A percentile compares a stretch with the other conserved stretches of the same genome.
Evolutionary conservation across 2,888 invertebrate genomes (phyloP).

Genomic region (Agriopis aurantiaria): DNA sequence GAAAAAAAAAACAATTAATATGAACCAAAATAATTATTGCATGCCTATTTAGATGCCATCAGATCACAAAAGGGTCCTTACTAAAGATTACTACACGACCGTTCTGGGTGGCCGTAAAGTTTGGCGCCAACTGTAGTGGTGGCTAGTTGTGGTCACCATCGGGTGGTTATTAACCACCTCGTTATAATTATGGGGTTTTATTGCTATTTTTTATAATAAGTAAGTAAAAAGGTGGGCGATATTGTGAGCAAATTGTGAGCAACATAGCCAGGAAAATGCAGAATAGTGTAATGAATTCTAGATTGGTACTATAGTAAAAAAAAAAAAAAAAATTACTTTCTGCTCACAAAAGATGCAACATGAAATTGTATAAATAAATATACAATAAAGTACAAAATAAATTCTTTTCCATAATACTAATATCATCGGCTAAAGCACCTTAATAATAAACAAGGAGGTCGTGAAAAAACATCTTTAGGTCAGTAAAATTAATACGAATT

Average conservation of each 20-base stretch:
- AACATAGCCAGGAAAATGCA: neutral
- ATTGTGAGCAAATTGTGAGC: slow-evolving; percentile 11
- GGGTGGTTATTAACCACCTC: slow-evolving; percentile 29
- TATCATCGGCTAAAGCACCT: too few relatives aligned
- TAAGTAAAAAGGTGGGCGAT: slow-evolving; percentile 13
- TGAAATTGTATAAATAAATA: too few relatives aligned
- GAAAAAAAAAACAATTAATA: too few relatives aligned
- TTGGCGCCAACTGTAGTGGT: neutral
- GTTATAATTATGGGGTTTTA: slow-evolving; percentile 38
- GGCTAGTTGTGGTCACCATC: slow-evolving; percentile 16
- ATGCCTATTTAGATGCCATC: too few relatives aligned
- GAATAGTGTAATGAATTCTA: neutral
- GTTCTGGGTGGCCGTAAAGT: neutral
- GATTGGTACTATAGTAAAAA: too few relatives aligned
- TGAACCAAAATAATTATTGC: too few relatives aligned
- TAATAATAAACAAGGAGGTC: neutral
- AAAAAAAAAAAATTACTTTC: too few relatives aligned
- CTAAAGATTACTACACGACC: too few relatives aligned
- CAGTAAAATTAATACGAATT: slow-evolving; percentile 2
- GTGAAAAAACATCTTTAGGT: neutral
- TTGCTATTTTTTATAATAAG: slow-evolving; percentile 24
- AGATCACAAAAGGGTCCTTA: too few relatives aligned
- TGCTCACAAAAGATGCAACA: too few relatives aligned
- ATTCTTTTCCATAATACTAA: too few relatives aligned
- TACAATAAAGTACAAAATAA: too few relatives aligned